Base-by-base conservation (phyloP, 2,888 invertebrate species). In the Asteroscopus sphinx region DNA sequence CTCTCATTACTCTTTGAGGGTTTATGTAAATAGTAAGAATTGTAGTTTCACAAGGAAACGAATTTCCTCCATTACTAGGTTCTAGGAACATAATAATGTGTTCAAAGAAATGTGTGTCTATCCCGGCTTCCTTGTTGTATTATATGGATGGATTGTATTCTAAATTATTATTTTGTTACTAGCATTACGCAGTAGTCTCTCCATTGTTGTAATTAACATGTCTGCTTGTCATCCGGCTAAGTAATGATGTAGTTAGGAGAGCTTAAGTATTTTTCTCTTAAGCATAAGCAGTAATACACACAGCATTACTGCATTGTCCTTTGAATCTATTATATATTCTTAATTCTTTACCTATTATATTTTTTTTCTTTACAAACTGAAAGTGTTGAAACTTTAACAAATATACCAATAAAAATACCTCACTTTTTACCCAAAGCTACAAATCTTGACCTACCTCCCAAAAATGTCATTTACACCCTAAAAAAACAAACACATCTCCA, bases 11-110 rank as follows among this genome's bases (percentile, higher is more conserved):
- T 64, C 68, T n/a, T 21, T 4, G 21, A 4, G 8, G 5, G 17
- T 12, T 36, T 25, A 68, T 57, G 40, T 52, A 61, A 59, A 61
- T 68, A 58, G 74, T 75, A 65, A 70, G 77, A 77, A 76, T 74
- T 66, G 73, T 58, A 58, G 65, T 77, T 68, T 51, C 60, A 73
- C 73, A 71, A 85, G 88, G 88, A 89, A 87, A 82, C 67, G 68
- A 68, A 82, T 82, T 87, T 90, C 89, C 89, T 89, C 64, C 73
- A 68, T 57, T 56, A 48, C 52, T 48, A 45, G 49, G 40, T 90
- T 90, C 90, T 58, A 1, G 46, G 90, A 90, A 91, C 79, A 83
- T 82, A 76, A 44, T 61, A 65, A 71, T 55, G 76, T 51, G 55
- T 83, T 79, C 77, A 54, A 54, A 60, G 79, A 76, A 80, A 55